These are phyloP conservation scores for Sardinella longiceps DNA, from an alignment of 2,797 vertebrate genomes.

Conservation along the genomic window DNA sequence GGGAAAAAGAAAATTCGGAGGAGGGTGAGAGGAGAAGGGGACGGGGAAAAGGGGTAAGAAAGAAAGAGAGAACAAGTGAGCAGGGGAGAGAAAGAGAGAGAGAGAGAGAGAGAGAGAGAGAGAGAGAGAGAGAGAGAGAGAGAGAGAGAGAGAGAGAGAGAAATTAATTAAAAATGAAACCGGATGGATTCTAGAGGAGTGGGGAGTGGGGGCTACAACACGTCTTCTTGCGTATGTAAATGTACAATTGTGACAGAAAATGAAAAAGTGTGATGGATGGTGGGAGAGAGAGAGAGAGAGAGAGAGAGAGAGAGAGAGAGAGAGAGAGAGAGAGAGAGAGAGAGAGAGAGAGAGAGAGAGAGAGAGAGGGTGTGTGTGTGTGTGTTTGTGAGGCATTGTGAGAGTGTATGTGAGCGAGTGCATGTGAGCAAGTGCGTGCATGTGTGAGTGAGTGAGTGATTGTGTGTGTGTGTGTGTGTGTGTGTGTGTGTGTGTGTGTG, in stretches of 20 bases:
- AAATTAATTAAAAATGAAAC: slow-evolving; percentile 71
- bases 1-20: slow-evolving; percentile 65
- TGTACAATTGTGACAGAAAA: slow-evolving; percentile 20
- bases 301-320: slow-evolving; percentile 83
- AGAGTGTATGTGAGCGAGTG: no score
- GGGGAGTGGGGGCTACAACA: slow-evolving; percentile 37
- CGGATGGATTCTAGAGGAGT: slow-evolving; percentile 66
- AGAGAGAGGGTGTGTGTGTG: no score
- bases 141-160: slow-evolving; percentile 57
- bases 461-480: no score
- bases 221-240: slow-evolving; percentile 22
- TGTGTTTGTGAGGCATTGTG: no score
- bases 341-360: slow-evolving; percentile 65
- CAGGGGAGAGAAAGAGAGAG: slow-evolving; percentile 45
- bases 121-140: slow-evolving; percentile 48
- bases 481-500: background rate
- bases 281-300: slow-evolving; percentile 80
- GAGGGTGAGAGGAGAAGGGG: slow-evolving; percentile 29
- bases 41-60: slow-evolving; percentile 57
- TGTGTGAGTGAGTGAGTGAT: no score
- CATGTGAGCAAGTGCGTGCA: no score
- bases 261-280: slow-evolving; percentile 33
- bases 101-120: slow-evolving; percentile 24
- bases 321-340: slow-evolving; percentile 88
- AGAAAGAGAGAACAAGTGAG: slow-evolving; percentile 52